Percentiles rank a stretch among this genome's conserved stretches.
phyloP scores from a whole-genome alignment of 1,140 invertebrate species.

The Euura lappo region DNA sequence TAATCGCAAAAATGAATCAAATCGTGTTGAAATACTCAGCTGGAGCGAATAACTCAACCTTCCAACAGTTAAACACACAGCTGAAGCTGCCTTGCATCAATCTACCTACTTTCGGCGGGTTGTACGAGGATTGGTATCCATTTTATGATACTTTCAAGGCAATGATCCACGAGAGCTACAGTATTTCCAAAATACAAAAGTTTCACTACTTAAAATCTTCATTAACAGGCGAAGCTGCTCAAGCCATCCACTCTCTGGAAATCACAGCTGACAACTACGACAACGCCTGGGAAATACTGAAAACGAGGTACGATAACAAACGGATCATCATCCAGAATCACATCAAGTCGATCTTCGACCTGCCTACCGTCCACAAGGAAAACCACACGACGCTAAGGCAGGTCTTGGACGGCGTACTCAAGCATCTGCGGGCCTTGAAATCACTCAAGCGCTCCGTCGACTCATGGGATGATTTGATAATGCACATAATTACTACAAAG shows the following conservation, averaged over 20 bases:
- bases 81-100: constrained; percentile 26
- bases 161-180: constrained; percentile 19
- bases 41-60: no score
- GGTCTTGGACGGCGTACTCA: constrained; percentile 25
- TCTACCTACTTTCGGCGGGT: constrained; percentile 27
- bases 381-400: constrained; percentile 21
- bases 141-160: constrained; percentile 30
- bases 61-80: neutral
- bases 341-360: constrained; percentile 26
- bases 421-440: constrained; percentile 28
- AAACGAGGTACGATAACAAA: constrained; percentile 28
- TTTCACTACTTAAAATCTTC: constrained; percentile 23
- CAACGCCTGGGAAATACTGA: constrained; percentile 31
- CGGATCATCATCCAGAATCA: constrained; percentile 30
- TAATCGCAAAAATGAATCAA: no score
- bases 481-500: constrained; percentile 29
- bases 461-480: constrained; percentile 28
- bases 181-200: constrained; percentile 24
- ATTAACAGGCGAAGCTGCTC: constrained; percentile 24
- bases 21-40: no score
- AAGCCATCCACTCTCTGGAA: constrained; percentile 28
- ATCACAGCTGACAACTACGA: constrained; percentile 28
- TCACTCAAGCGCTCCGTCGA: constrained; percentile 20
- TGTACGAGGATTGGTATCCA: constrained; percentile 26
- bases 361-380: constrained; percentile 24